A percentile compares a stretch with the other conserved stretches of the same genome.
Evolutionary conservation across 2,888 invertebrate genomes (phyloP).

Genomic region (Julus scandinavius): DNA sequence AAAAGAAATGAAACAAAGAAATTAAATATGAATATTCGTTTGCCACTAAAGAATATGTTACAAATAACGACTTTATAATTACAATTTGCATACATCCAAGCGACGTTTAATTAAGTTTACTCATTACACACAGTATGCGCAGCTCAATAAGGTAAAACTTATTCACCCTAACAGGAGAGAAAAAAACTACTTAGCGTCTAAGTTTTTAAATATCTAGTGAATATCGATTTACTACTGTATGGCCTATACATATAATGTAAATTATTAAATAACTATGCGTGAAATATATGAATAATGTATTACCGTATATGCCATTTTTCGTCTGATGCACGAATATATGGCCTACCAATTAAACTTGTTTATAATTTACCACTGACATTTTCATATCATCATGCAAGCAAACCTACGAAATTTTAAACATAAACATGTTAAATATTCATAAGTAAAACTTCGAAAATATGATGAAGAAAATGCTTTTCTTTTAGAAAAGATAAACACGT

Average conservation of each 20-base stretch:
- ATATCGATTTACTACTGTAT: conserved; percentile 11
- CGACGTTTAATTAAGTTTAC: neutral
- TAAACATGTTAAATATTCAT: neutral
- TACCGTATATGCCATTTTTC: neutral
- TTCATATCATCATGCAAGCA: neutral
- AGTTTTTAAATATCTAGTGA: neutral
- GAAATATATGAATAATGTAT: conserved; percentile 17
- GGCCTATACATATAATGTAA: neutral
- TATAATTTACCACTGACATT: neutral
- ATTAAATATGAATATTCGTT: neutral
- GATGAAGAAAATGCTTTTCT: neutral
- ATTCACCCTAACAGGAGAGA: neutral
- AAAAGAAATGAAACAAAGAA: too few relatives aligned
- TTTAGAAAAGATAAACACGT: neutral
- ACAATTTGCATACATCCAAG: neutral
- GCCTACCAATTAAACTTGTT: conserved; percentile 26
- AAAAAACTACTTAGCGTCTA: neutral
- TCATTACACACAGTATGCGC: too few relatives aligned
- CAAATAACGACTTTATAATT: too few relatives aligned
- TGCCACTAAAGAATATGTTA: neutral
- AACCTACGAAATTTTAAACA: neutral
- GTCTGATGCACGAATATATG: neutral
- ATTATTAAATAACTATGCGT: conserved; percentile 33
- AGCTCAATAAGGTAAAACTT: too few relatives aligned
- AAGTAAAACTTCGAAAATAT: neutral